phyloP scores from a whole-genome alignment of 2,113 vertebrate species.

The Eulemur macaco region DNA sequence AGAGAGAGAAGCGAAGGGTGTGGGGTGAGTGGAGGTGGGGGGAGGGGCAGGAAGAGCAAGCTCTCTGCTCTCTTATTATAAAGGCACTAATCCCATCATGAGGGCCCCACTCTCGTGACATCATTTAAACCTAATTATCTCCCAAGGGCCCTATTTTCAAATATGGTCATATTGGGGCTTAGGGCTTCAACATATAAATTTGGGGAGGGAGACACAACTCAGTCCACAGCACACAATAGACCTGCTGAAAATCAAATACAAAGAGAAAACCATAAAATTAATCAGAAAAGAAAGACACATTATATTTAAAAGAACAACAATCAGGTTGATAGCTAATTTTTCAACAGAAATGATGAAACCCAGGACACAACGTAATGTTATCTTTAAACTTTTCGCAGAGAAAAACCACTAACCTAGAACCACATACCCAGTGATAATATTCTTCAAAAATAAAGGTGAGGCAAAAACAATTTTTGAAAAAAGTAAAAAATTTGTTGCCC shows the following conservation, averaged over 20 bases:
- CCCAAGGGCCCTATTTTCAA: not conserved
- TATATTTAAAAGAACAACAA: not conserved
- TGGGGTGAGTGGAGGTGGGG: too few species aligned
- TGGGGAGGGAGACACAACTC: not conserved
- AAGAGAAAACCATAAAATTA: not conserved
- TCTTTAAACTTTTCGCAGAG: not conserved
- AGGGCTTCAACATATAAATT: not conserved
- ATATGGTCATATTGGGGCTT: not conserved
- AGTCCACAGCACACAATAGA: not conserved
- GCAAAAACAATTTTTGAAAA: not conserved
- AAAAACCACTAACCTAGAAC: not conserved
- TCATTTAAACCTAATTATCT: not conserved
- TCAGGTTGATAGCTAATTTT: not conserved
- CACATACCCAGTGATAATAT: not conserved
- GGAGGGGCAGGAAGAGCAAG: not conserved
- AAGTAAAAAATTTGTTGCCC: not conserved
- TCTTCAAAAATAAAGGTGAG: not conserved
- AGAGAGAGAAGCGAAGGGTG: not conserved
- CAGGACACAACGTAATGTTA: not conserved
- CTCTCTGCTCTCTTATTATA: not conserved
- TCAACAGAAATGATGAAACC: not conserved
- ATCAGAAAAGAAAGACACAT: not conserved
- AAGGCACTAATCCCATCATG: not conserved
- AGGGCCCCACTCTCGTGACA: not conserved
- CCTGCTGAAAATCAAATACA: not conserved